Evolutionary conservation across 2,113 vertebrate species (phyloP).

Genomic region (Otolemur garnettii): DNA sequence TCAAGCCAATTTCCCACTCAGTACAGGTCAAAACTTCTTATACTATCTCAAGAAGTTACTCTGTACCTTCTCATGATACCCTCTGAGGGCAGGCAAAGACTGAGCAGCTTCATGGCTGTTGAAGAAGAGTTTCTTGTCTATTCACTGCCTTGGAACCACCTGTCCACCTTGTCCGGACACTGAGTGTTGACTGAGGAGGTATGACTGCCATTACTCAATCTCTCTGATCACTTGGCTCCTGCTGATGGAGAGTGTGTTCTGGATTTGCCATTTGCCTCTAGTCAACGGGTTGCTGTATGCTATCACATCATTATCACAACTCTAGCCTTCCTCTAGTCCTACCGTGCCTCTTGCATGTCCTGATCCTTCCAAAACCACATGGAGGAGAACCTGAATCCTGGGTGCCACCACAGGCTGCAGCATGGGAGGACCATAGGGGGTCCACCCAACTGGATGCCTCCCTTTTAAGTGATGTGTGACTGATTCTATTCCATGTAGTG

Average conservation of each 20-base stretch:
- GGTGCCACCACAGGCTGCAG: neutral
- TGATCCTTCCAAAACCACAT: neutral
- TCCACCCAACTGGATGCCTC: neutral
- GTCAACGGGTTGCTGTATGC: neutral
- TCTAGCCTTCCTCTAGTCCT: rapidly evolving
- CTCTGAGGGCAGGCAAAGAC: neutral
- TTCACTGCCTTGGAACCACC: neutral
- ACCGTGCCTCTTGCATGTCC: neutral
- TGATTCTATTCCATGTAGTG: neutral
- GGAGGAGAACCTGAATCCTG: neutral
- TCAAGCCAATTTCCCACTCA: neutral
- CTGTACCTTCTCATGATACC: neutral
- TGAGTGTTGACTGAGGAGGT: neutral
- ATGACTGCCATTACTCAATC: neutral
- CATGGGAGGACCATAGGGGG: neutral
- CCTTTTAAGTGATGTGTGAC: neutral
- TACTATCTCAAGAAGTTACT: neutral
- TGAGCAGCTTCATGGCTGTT: neutral
- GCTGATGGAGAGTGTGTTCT: neutral
- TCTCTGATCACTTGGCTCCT: neutral
- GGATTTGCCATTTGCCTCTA: neutral
- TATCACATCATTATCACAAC: neutral
- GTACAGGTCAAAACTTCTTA: neutral
- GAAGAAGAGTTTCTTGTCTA: neutral
- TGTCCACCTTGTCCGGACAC: neutral